phyloP scores from a whole-genome alignment of 2,797 vertebrate genomes.

The Chanos chanos region DNA sequence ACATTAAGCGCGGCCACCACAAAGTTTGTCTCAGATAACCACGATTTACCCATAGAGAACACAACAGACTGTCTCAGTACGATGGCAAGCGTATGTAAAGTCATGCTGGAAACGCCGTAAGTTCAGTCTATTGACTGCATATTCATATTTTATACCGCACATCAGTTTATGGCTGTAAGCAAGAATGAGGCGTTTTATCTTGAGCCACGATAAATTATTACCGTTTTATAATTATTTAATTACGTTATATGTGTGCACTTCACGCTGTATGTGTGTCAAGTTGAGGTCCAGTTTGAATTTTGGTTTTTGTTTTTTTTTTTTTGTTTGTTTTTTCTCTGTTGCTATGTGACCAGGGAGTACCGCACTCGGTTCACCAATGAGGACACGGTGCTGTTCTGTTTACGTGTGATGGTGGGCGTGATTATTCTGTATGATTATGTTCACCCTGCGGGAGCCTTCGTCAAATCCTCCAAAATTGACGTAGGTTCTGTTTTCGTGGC shows the following conservation, averaged over 20 bases:
- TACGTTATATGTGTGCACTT: too few relatives aligned
- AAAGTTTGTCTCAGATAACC: constrained; percentile 95
- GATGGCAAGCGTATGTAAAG: constrained; percentile 98
- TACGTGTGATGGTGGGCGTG: constrained; percentile 96
- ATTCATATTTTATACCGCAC: too few relatives aligned
- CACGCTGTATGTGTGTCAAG: too few relatives aligned
- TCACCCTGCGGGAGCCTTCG: constrained; percentile 92
- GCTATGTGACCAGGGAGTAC: constrained; percentile 77
- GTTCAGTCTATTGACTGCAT: too few relatives aligned
- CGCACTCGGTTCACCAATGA: constrained; percentile 92
- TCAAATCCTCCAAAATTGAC: constrained; percentile 94
- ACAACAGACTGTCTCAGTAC: constrained; percentile 95
- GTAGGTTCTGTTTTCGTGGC: constrained; percentile 68
- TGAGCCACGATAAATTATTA: too few relatives aligned
- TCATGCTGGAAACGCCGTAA: constrained; percentile 98
- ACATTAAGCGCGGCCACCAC: constrained; percentile 94
- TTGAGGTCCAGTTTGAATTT: too few relatives aligned
- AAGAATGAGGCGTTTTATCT: too few relatives aligned
- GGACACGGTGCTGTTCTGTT: constrained; percentile 93
- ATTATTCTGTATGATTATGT: constrained; percentile 98
- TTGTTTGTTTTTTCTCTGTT: neutral
- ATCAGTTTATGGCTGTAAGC: neutral
- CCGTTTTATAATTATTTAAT: too few relatives aligned
- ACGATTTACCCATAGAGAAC: constrained; percentile 89
- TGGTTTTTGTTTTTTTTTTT: too few relatives aligned